phyloP scores from a whole-genome alignment of 2,113 vertebrate species.

The Cyprinodon tularosa region DNA sequence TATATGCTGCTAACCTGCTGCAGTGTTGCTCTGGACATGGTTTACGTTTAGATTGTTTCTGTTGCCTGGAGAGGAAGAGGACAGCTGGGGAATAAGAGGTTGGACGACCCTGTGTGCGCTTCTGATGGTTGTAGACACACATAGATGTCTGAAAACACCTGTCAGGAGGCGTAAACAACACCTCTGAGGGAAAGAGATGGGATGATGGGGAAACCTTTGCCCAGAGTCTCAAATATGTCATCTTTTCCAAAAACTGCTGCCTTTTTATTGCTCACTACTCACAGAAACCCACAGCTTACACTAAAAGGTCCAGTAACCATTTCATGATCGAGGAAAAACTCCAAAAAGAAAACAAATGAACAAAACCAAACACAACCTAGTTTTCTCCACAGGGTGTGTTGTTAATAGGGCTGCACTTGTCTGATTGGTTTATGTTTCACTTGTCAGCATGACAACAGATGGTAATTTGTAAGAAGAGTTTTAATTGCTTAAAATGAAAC shows the following conservation, averaged over 20 bases:
- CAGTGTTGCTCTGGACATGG: background rate
- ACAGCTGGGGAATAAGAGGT: slow-evolving; percentile 24
- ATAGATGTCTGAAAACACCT: background rate
- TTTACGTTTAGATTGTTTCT: slow-evolving; percentile 15
- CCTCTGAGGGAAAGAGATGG: slow-evolving; percentile 11
- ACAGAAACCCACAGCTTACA: background rate
- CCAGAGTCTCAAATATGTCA: slow-evolving; percentile 21
- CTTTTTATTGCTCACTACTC: background rate
- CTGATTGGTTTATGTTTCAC: background rate
- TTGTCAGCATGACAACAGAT: background rate
- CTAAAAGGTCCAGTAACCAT: background rate
- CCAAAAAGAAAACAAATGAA: background rate
- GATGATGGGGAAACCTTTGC: slow-evolving; percentile 38
- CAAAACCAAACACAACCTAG: background rate
- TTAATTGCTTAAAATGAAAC: background rate
- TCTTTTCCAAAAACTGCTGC: slow-evolving; percentile 33
- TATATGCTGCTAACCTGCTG: slow-evolving; percentile 6
- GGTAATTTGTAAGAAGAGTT: background rate
- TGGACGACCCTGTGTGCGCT: background rate
- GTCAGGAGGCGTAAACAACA: slow-evolving; percentile 3
- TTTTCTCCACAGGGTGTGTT: background rate
- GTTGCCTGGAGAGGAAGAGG: slow-evolving; percentile 21
- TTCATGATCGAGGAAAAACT: slow-evolving; percentile 26
- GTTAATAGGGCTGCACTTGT: background rate
- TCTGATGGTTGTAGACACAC: slow-evolving; percentile 8